Evolutionary conservation across 2,888 invertebrate species (phyloP).

Genomic region (Oeneis ivallda): DNA sequence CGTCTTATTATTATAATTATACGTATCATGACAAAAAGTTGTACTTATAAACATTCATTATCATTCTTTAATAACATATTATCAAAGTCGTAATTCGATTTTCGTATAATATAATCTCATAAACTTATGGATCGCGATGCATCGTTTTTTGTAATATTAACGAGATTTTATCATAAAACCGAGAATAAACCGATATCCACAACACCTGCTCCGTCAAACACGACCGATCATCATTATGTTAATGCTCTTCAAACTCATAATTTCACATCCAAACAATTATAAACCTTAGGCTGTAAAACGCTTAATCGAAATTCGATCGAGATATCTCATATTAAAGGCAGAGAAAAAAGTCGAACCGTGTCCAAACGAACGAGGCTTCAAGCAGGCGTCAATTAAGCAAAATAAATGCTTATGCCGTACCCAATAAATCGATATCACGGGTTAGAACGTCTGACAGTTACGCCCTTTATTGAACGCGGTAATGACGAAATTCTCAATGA

Average conservation of each 20-base stretch:
- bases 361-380: slow-evolving; percentile 68
- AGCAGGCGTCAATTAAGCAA: slow-evolving; percentile 74
- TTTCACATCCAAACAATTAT: slow-evolving; percentile 50
- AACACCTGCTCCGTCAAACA: slow-evolving; percentile 79
- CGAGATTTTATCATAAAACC: slow-evolving; percentile 78
- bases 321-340: slow-evolving; percentile 46
- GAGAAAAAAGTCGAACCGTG: slow-evolving; percentile 58
- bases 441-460: slow-evolving; percentile 65
- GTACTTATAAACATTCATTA: background rate
- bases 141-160: slow-evolving; percentile 64
- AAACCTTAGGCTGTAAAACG: slow-evolving; percentile 52
- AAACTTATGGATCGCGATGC: slow-evolving; percentile 61
- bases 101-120: slow-evolving; percentile 57
- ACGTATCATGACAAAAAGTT: too few relatives aligned
- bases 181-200: slow-evolving; percentile 76
- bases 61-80: slow-evolving; percentile 22
- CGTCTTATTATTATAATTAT: too few relatives aligned
- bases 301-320: slow-evolving; percentile 57
- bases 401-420: slow-evolving; percentile 75
- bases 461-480: slow-evolving; percentile 72
- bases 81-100: slow-evolving; percentile 42
- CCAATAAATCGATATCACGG: slow-evolving; percentile 77
- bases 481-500: slow-evolving; percentile 58
- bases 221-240: slow-evolving; percentile 76
- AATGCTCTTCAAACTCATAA: slow-evolving; percentile 68